Evolutionary conservation across 2,113 vertebrate species (phyloP), one percentile per base, ranked within the genome.

Genomic region (Dipodomys spectabilis): DNA sequence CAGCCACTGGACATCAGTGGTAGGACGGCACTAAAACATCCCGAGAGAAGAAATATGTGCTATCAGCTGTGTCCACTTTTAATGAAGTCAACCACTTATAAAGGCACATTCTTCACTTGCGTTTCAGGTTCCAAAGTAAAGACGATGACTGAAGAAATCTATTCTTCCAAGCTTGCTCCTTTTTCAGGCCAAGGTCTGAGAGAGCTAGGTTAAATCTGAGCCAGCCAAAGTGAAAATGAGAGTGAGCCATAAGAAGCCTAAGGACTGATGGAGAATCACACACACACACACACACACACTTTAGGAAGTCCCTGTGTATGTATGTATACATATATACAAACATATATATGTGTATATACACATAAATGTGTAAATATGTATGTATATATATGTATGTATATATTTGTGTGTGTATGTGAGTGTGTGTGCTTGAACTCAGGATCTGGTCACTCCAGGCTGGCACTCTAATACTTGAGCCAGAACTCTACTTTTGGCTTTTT

Each of bases 111-210:
- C 73, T 87, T 32, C 49, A 57, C 32, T n/a, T 89, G 84, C 25
- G 44, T 77, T 32, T 92, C 81, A 92, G 73, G 69, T 94, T 95
- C 84, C 93, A 94, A 96, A 93, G 91, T 77, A 85, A 89, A 93
- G 45, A 45, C 45, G 22, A n/a, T 23, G 39, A 78, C 39, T 64
- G 15, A 57, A 81, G 88, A 79, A 92, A 68, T n/a, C 45, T 84
- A 30, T 25, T 28, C 28, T 83, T 44, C 69, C 45, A 69, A 53
- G 64, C 19, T 74, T 28, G 62, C 71, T 18, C 18, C 62, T 86
- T 25, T 75, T 9, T n/a, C n/a, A 72, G 60, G 78, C 64, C 69
- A 19, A 86, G 73, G 64, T 27, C 81, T 71, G 82, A 86, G 71
- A 25, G 18, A 82, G 75, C 53, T 35, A 72, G 57, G 27, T 35